Base-by-base conservation (phyloP, 2,888 invertebrate species). In the Melanotus villosus region DNA sequence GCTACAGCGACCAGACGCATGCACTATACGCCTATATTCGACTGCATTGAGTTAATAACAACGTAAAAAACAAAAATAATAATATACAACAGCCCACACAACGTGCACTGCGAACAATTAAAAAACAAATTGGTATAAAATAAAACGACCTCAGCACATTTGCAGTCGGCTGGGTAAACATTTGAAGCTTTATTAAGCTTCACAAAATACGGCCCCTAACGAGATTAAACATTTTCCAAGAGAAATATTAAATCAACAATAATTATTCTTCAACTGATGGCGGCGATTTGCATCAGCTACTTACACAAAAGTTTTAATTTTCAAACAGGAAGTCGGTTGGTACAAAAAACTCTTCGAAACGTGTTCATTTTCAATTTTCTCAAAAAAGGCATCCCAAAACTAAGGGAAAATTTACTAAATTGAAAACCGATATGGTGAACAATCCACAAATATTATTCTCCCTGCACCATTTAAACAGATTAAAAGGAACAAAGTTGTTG, bases 1-100 rank as follows among this genome's bases (percentile, higher is more conserved):
- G 62, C 73, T 72, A 73, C 69, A 71, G 60, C 65, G 59, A 65
- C 69, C 71, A 74, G 70, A 60, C 68, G 67, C 70, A 68, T 67
- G 74, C 72, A 76, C 70, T 70, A 65, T 67, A 67, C 70, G 57
- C 66, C 62, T 67, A 70, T 69, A 52, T 57, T 63, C 47, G 66
- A 70, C 70, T 70, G 66, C 62, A 66, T 65, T 14, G 58, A 65
- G 70, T 70, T 70, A 70, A 65, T 65, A 65, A 73, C 65, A 70
- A 73, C 59, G 54, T 59, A 71, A 71, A 68, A 70, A 71, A 64
- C 43, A 58, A 68, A 56, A 59, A 58, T 58, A 63, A 62, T 34
- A 23, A 19, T 54, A 60, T 38, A 69, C 41, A 69, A 60, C 65
- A 69, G 69, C 70, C 41, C 66, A 70, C 66, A 70, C 65, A 67